Percentiles rank a stretch among this genome's conserved stretches.
phyloP scores from a whole-genome alignment of 2,797 vertebrate species.

The Leptodactylus fallax region DNA sequence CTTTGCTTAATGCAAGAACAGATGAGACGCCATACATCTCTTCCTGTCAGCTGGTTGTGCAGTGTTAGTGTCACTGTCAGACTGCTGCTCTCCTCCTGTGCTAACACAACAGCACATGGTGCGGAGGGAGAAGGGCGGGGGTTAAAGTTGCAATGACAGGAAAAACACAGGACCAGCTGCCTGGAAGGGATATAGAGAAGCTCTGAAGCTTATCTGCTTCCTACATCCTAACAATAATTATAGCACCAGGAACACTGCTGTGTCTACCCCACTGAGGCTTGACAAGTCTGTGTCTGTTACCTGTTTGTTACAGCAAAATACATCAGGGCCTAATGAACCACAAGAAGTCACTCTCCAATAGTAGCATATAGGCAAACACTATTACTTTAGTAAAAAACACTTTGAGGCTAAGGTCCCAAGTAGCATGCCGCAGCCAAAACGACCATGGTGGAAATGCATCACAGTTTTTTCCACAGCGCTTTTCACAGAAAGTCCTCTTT shows the following conservation, averaged over 20 bases:
- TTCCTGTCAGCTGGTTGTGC: conserved; percentile 58
- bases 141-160: conserved; percentile 46
- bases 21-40: conserved; percentile 31
- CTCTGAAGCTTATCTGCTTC: conserved; percentile 60
- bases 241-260: conserved; percentile 32
- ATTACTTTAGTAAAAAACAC: too few relatives aligned
- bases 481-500: too few relatives aligned
- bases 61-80: conserved; percentile 40
- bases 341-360: background rate
- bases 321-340: conserved; percentile 5
- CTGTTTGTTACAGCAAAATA: conserved; percentile 31
- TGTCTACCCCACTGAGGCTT: conserved; percentile 17
- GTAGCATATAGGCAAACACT: background rate
- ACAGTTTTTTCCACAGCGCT: too few relatives aligned
- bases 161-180: conserved; percentile 55
- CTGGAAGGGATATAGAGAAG: conserved; percentile 57
- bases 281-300: conserved; percentile 20
- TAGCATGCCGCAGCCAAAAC: too few relatives aligned
- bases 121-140: background rate
- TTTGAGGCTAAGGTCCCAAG: too few relatives aligned
- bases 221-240: conserved; percentile 58
- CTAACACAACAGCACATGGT: conserved; percentile 36
- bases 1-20: conserved; percentile 38
- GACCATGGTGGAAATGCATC: too few relatives aligned
- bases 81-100: conserved; percentile 4